Evolutionary conservation across 2,113 vertebrate genomes (phyloP), one percentile per base, ranked within the genome.

Genomic region (Elachura formosa): DNA sequence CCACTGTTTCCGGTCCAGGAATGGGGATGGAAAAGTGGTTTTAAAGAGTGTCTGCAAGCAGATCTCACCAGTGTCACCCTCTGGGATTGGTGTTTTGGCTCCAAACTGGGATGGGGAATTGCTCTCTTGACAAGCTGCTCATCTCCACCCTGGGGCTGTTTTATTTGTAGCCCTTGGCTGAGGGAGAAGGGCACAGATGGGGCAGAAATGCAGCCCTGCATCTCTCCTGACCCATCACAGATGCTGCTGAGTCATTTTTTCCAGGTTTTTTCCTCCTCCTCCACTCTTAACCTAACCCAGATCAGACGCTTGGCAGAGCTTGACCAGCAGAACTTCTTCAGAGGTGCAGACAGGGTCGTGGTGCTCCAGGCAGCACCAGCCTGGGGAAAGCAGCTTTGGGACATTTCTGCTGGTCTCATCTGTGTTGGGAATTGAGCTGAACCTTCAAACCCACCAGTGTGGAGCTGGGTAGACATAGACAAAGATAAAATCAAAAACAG

Each of bases 381-480:
- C 54, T 48, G 80, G 29, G 25, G 16, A 67, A 45, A 40, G 36
- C 74, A 75, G 28, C 31, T 83, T 41, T 68, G n/a, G 16, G 40
- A 38, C 16, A 3, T 68, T 62, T 63, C 61, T 84, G 55, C 23
- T 41, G 46, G 36, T 12, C 21, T 6, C 4, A 5, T 5, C 46
- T 5, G 0, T 41, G 69, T 34, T 31, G 28, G 1, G 2, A n/a
- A n/a, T n/a, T n/a, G 29, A 36, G n/a, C 41, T 6, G 48, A 38
- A 31, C 3, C 0, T n/a, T 34, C 80, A 34, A 51, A 61, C 68
- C 63, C 41, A 2, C 17, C 3, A n/a, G 22, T 1, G 22, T 45
- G 49, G 31, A 28, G 28, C 25, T 14, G n/a, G 34, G 14, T 41
- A 29, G 33, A 16, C 1, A 7, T 0, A 7, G 33, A 3, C 34